Base-by-base conservation (phyloP, 2,888 invertebrate species). In the Nemoura dubitans region DNA sequence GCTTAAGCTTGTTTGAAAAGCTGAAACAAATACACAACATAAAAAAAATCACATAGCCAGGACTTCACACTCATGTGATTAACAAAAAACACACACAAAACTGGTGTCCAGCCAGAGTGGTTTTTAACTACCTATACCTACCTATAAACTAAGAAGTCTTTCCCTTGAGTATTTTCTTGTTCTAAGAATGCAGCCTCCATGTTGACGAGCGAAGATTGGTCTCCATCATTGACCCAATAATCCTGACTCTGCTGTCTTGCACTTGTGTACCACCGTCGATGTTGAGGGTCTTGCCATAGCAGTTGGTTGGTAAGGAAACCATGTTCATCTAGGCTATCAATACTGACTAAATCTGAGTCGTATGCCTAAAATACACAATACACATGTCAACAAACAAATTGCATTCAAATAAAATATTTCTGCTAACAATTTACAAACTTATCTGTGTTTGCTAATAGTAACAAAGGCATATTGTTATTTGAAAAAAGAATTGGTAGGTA, bases 201-300 rank as follows among this genome's bases (percentile, higher is more conserved):
- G 88, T 96, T 96, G 10, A 94, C 92, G 86, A 98, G 92, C 88
- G 95, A 95, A 0, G 95, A 94, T n/a, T 95, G 95, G 91, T 98
- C 98, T 0, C 92, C 94, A 89, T 97, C 97, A 91, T 97, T 98
- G 0, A 94, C 92, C 96, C 97, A 98, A 89, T 94, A 95, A 36
- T 95, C 95, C 0, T 95, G 94, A 0, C 94, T 93, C 86, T 95
- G 94, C 90, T 96, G 96, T 87, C 94, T 94, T 0, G 96, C 96
- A 83, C 97, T 96, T 29, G 97, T 94, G 90, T 97, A 98, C 97
- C 98, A 98, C 5, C 95, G 94, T 87, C 96, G 94, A 90, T 97
- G 97, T 89, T 96, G 96, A 21, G 97, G 97, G 92, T 98, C 98
- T 89, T 96, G 93, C 90, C 94, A 93, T 90, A 96, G 94, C n/a